These are phyloP conservation scores for Harpalus rufipes DNA, from an alignment of 2,888 invertebrate genomes.

Conservation along the genomic window DNA sequence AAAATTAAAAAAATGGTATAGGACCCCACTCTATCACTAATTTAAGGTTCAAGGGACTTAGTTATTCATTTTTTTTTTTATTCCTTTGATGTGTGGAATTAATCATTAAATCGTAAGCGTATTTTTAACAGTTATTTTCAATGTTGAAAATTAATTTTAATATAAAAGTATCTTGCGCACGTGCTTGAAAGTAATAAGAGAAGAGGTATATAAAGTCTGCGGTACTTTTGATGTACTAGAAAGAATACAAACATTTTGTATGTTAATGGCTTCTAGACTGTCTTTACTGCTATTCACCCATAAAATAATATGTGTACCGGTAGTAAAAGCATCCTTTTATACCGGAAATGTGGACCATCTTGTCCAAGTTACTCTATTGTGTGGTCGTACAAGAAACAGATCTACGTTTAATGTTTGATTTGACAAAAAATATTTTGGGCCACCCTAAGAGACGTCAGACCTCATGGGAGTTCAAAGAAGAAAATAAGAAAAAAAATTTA, in stretches of 20 bases:
- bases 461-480: too few relatives aligned
- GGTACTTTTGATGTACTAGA: constrained; percentile 56
- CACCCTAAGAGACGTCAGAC: background rate
- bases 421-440: constrained; percentile 3
- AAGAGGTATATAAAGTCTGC: constrained; percentile 21
- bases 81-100: too few relatives aligned
- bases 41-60: too few relatives aligned
- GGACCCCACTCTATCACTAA: too few relatives aligned
- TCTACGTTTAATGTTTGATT: background rate
- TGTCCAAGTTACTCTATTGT: constrained; percentile 6
- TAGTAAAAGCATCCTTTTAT: constrained; percentile 44
- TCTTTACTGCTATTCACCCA: constrained; percentile 44
- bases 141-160: background rate
- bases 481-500: too few relatives aligned
- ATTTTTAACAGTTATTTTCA: too few relatives aligned
- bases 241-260: constrained; percentile 35
- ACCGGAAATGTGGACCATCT: constrained; percentile 51
- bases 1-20: too few relatives aligned
- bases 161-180: background rate
- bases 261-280: constrained; percentile 18
- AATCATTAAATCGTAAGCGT: too few relatives aligned
- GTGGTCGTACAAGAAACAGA: constrained; percentile 13
- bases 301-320: constrained; percentile 36
- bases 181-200: background rate
- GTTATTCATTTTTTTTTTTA: too few relatives aligned